Evolutionary conservation across 2,113 vertebrate genomes (phyloP), one percentile per base, ranked within the genome.

Genomic region (Malurus melanocephalus): DNA sequence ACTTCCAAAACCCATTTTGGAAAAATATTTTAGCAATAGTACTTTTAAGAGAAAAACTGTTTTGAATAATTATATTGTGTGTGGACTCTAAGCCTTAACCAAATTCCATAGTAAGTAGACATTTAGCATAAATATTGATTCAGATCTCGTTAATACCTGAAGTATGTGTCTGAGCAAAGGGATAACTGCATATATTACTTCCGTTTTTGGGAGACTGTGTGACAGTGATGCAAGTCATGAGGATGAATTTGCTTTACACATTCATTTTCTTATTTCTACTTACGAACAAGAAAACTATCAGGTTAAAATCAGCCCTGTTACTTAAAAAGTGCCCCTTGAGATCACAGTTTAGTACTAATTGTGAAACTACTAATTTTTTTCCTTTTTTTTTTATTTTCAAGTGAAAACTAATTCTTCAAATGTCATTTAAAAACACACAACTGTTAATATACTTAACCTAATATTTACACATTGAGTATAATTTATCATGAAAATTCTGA

Each of bases 81-180:
- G 33, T 53, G 20, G 32, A 80, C 22, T 51, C 43, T 42, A 76
- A 87, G 51, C 16, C 49, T 40, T 85, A 74, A 89, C 16, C 42
- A 35, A 88, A 91, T 61, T 78, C 56, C 64, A 79, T 67, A 69
- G n/a, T 62, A 92, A 85, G 33, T 53, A 74, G 49, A 76, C 38
- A 82, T 81, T 57, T 62, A 76, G 55, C 71, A 93, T 18, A 80
- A 53, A 60, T 64, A 92, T 89, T 84, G 48, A 75, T 65, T 81
- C 42, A 64, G 30, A 74, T 69, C 33, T 35, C 26, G 52, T 40
- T 43, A 60, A 80, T 35, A 68, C 10, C 49, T 56, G 12, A 66
- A 52, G 14, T 55, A 19, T 8, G 2, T 61, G 15, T 32, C 16
- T 22, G 9, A 61, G 13, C 11, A 75, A 91, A 87, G 3, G 3